Evolutionary conservation across 2,113 vertebrate species (phyloP), one percentile per base, ranked within the genome.

Genomic region (Nycticorax nycticorax): DNA sequence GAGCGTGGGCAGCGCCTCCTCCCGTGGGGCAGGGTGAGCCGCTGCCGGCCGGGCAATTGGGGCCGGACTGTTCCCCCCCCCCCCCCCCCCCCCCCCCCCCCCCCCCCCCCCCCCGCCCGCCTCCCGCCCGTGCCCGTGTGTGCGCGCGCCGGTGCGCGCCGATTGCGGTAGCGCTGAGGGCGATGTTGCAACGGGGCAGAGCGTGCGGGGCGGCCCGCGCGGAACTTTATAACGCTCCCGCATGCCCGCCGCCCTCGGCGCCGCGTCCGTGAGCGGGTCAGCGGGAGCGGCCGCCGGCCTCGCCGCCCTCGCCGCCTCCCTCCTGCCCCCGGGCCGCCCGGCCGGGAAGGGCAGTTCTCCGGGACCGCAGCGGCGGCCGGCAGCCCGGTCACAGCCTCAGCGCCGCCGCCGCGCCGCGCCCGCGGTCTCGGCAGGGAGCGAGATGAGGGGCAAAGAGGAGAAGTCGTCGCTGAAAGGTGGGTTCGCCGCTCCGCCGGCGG

Each of bases 401-500:
- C 71, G 76, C 67, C 76, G 53, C 89, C 78, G 89, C 72, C n/a
- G n/a, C n/a, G 79, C 80, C 53, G 48, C 72, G 18, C 57, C 20
- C 21, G 75, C 47, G 62, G 12, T 79, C 60, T 74, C 76, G 18
- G 86, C 79, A 14, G 52, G 78, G 95, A 97, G 89, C 87, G 95
- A 98, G 83, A 98, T 97, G 98, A 98, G 98, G 95, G 97, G 98
- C 66, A 98, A 97, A 53, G 88, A 97, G 76, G 92, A 98, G 76
- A 98, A 98, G 81, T 98, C 98, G 52, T 97, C 98, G 10, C 94
- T 98, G 57, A 98, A 98, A 98, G 98, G 98, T 98, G 95, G 18
- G 98, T 89, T 94, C 62, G 21, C 5, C 19, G 39, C 30, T 41
- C 37, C n/a, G n/a, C n/a, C n/a, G n/a, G n/a, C n/a, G n/a, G n/a